Evolutionary conservation across 2,113 vertebrate genomes (phyloP).

Genomic region (Melanerpes formicivorus): DNA sequence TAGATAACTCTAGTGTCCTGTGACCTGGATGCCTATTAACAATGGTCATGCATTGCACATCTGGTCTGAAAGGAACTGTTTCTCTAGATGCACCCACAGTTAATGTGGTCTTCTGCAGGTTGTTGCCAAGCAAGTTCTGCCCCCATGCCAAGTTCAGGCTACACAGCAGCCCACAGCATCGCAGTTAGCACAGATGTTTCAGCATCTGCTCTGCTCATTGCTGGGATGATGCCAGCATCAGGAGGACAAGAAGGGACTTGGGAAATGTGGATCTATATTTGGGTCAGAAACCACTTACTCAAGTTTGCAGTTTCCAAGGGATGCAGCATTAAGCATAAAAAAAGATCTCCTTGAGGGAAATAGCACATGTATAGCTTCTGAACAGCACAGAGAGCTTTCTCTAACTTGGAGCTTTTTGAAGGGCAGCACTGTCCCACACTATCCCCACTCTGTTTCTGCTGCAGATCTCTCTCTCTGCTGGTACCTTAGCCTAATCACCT

Average conservation of each 20-base stretch:
- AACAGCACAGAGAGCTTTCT: neutral
- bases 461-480: neutral
- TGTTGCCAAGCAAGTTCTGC: neutral
- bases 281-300: neutral
- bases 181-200: neutral
- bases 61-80: neutral
- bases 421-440: no score
- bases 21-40: neutral
- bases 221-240: neutral
- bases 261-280: neutral
- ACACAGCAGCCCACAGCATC: neutral
- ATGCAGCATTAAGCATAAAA: neutral
- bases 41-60: neutral
- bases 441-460: neutral
- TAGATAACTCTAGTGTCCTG: neutral
- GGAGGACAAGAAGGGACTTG: neutral
- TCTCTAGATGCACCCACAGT: neutral
- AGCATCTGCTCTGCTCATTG: neutral
- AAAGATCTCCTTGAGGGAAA: neutral
- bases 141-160: accelerated
- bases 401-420: neutral
- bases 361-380: neutral
- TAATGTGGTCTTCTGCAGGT: neutral
- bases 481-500: neutral
- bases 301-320: neutral